Conservation (phyloP, 2,113 vertebrate species). For the Aythya baeri region DNA sequence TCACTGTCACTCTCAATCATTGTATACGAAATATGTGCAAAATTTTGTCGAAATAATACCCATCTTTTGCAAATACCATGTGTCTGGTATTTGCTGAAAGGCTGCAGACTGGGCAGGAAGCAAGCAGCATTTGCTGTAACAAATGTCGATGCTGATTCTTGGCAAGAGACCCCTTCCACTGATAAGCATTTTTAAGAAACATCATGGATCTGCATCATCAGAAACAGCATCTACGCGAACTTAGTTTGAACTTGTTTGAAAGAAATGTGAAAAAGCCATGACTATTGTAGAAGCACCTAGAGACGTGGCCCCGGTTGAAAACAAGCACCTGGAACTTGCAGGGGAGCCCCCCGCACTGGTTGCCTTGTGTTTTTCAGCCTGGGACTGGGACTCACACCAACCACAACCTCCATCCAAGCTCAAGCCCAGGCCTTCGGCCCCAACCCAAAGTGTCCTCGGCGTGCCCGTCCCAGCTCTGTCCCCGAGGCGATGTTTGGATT, state of each 20-base stretch:
- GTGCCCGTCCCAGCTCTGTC: background rate
- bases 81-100: background rate
- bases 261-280: background rate
- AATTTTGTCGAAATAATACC: background rate
- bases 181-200: background rate
- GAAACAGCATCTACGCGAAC: background rate
- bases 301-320: fast-evolving
- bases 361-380: too few species aligned
- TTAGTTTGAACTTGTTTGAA: background rate
- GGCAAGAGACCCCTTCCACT: background rate
- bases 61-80: conserved; percentile 8
- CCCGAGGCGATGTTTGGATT: fast-evolving
- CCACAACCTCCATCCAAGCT: background rate
- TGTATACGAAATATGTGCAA: background rate
- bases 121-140: background rate
- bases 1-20: background rate
- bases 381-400: background rate
- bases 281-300: background rate
- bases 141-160: background rate
- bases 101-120: background rate
- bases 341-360: background rate
- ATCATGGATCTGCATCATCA: background rate
- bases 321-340: background rate
- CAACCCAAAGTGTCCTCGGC: background rate
- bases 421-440: background rate